Conservation (phyloP, 2,888 invertebrate genomes). For the Cerastis leucographa region DNA sequence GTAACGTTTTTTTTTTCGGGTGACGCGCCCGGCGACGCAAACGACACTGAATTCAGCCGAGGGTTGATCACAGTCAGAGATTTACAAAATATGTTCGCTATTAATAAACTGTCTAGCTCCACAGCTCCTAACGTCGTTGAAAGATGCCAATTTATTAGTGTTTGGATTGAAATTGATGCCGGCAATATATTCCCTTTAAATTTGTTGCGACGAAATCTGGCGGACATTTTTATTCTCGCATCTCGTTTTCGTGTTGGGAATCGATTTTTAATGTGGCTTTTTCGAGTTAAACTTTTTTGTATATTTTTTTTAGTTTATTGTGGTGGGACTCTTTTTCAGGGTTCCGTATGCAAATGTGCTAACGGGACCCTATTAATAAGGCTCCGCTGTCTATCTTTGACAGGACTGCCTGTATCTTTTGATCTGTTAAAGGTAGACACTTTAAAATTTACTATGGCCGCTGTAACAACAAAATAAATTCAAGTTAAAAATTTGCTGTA, state of each 20-base stretch:
- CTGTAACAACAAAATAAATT: background rate
- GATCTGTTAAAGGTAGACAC: background rate
- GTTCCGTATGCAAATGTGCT: background rate
- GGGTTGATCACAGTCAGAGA: conserved; percentile 84
- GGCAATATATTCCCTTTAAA: conserved; percentile 88
- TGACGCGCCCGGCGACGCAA: conserved; percentile 82
- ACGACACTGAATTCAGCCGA: conserved; percentile 85
- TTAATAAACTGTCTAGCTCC: conserved; percentile 88
- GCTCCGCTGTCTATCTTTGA: background rate
- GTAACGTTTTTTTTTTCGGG: conserved; percentile 81
- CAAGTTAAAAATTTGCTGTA: background rate
- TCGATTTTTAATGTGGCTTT: conserved; percentile 71
- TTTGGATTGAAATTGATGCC: conserved; percentile 90
- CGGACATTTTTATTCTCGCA: conserved; percentile 82
- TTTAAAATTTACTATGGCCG: background rate
- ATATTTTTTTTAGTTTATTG: conserved; percentile 3
- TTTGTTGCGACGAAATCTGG: conserved; percentile 87
- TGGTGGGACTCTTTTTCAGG: background rate
- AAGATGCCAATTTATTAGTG: conserved; percentile 90
- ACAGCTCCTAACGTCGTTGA: conserved; percentile 79
- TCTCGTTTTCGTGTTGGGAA: conserved; percentile 82
- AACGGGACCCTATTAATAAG: background rate
- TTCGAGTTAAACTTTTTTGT: conserved; percentile 52
- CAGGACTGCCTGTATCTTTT: background rate
- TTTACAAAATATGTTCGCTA: conserved; percentile 88